These are phyloP conservation scores for Diogma glabrata DNA, from an alignment of 2,888 invertebrate species.

Conservation along the genomic window DNA sequence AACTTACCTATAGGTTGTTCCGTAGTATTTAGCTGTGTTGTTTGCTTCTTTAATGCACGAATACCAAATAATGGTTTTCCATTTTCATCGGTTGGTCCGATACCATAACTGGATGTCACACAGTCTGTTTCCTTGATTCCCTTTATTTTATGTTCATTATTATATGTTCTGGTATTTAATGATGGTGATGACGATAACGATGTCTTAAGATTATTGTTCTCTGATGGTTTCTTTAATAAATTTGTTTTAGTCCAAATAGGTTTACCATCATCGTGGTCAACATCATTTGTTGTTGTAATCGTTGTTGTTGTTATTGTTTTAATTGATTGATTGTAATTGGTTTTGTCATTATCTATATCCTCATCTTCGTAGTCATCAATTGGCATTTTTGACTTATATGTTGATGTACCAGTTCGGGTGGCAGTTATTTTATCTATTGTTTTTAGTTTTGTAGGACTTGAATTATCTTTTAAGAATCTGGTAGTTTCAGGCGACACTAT, in stretches of 20 bases:
- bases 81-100: conserved; percentile 70
- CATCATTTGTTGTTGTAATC: conserved; percentile 16
- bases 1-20: conserved; percentile 51
- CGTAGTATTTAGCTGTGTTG: conserved; percentile 42
- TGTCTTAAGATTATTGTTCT: conserved; percentile 36
- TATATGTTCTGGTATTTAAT: conserved; percentile 18
- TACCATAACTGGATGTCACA: conserved; percentile 71
- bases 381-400: too few relatives aligned
- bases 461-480: neutral
- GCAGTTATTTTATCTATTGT: too few relatives aligned
- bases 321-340: neutral
- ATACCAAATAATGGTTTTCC: conserved; percentile 70
- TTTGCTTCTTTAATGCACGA: conserved; percentile 52
- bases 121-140: conserved; percentile 49
- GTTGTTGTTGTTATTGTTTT: neutral
- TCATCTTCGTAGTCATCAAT: too few relatives aligned
- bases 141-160: conserved; percentile 26
- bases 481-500: conserved; percentile 13
- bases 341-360: neutral
- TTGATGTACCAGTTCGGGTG: too few relatives aligned
- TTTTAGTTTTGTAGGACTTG: conserved; percentile 7
- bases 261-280: conserved; percentile 36
- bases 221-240: conserved; percentile 43
- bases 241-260: conserved; percentile 52
- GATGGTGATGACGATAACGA: conserved; percentile 29